phyloP scores from a whole-genome alignment of 2,888 invertebrate species.

The Synergus itoensis region DNA sequence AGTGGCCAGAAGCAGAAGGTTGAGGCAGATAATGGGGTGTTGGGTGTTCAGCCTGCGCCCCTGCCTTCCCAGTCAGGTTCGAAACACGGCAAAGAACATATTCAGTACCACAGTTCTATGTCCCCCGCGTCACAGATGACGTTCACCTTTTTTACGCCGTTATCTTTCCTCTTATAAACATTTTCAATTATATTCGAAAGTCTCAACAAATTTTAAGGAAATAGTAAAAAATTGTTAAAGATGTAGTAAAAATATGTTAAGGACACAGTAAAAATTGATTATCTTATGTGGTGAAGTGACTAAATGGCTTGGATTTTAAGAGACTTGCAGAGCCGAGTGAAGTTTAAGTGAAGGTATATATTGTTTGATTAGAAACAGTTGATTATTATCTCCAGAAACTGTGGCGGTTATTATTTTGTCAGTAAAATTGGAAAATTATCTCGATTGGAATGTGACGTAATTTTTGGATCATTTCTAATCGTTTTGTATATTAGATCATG shows the following conservation, averaged over 20 bases:
- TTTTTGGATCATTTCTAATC: too few relatives aligned
- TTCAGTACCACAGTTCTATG: neutral
- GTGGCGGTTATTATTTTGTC: neutral
- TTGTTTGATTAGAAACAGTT: too few relatives aligned
- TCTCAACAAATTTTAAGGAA: neutral
- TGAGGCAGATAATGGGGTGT: slow-evolving; percentile 50
- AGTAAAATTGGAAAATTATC: too few relatives aligned
- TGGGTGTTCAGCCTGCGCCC: slow-evolving; percentile 43
- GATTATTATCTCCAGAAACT: neutral
- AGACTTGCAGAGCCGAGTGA: neutral
- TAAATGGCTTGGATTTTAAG: neutral
- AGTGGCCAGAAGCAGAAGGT: slow-evolving; percentile 35
- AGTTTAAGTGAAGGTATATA: neutral
- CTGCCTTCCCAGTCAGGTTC: slow-evolving; percentile 37
- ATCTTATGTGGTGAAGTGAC: neutral
- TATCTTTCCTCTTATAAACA: neutral
- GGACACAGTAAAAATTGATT: too few relatives aligned
- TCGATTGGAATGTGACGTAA: too few relatives aligned
- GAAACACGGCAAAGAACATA: slow-evolving; percentile 3
- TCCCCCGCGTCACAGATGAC: slow-evolving; percentile 15
- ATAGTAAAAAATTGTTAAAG: too few relatives aligned
- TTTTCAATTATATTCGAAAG: neutral
- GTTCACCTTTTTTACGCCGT: neutral
- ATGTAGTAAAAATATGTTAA: too few relatives aligned
- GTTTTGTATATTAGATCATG: too few relatives aligned